Conservation (phyloP, 1,140 invertebrate species). For the Drosophila truncata region DNA sequence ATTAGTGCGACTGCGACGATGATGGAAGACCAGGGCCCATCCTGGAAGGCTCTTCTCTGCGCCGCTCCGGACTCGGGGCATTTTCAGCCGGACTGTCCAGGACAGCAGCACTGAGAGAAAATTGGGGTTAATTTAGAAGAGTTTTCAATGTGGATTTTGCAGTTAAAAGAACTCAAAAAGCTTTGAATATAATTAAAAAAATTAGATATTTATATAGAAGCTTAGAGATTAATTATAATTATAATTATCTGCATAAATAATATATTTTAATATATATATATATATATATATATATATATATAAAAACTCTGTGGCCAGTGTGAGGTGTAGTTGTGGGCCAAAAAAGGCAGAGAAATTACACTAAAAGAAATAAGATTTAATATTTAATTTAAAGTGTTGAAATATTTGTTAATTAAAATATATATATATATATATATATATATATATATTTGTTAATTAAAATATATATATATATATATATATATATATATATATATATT, state of each 20-base stretch:
- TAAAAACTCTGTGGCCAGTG: slow-evolving; percentile 60
- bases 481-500: too few species aligned
- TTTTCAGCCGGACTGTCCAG: slow-evolving; percentile 40
- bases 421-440: too few species aligned
- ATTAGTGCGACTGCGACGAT: slow-evolving; percentile 80
- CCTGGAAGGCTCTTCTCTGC: slow-evolving; percentile 40
- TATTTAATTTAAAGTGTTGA: neutral
- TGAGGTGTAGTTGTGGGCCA: slow-evolving; percentile 18
- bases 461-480: too few species aligned
- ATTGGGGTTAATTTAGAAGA: neutral
- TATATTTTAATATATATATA: too few species aligned
- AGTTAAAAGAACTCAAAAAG: neutral
- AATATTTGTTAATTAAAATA: too few species aligned
- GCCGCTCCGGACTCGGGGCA: slow-evolving; percentile 18
- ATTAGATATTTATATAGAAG: too few species aligned
- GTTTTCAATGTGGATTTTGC: neutral
- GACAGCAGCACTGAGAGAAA: slow-evolving; percentile 25
- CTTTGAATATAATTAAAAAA: neutral
- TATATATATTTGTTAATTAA: too few species aligned
- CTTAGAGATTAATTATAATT: too few species aligned
- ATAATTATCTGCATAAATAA: too few species aligned
- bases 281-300: too few species aligned
- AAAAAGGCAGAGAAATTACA: slow-evolving; percentile 6
- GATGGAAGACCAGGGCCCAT: slow-evolving; percentile 71
- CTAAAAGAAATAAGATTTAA: neutral